A percentile compares a stretch with the other conserved stretches of the same genome.
Evolutionary conservation across 2,113 vertebrate genomes (phyloP).

Genomic region (Petrocephalus zakoni): DNA sequence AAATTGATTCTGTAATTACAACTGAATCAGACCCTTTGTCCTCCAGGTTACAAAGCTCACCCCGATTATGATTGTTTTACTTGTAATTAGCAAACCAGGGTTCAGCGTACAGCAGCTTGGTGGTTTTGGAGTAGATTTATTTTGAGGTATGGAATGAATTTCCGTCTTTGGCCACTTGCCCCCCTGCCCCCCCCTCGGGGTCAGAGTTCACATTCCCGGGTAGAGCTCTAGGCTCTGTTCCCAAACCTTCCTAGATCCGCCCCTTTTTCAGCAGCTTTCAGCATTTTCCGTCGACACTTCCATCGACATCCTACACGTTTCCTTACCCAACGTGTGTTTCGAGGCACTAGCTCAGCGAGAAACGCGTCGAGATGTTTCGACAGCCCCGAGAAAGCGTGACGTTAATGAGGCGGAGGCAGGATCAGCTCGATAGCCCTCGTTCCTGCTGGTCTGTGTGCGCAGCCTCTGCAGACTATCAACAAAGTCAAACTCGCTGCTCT

Average conservation of each 20-base stretch:
- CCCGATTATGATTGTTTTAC: not conserved
- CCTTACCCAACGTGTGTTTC: not conserved
- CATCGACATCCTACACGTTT: not conserved
- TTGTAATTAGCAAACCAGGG: not conserved
- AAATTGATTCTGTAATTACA: constrained; percentile 7
- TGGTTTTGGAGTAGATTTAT: constrained; percentile 27
- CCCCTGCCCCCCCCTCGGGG: constrained; percentile 28
- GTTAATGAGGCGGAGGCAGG: not conserved
- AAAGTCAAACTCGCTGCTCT: not conserved
- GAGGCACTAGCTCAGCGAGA: not conserved
- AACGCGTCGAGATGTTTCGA: not conserved
- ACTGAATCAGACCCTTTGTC: not conserved
- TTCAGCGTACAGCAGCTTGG: constrained; percentile 30
- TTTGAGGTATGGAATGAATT: constrained; percentile 47
- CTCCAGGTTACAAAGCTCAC: not conserved
- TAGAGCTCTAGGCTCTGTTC: constrained; percentile 66
- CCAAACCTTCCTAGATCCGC: constrained; percentile 61
- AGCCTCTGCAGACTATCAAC: not conserved
- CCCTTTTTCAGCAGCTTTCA: constrained; percentile 24
- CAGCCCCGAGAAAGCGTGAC: not conserved
- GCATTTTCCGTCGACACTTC: constrained; percentile 1
- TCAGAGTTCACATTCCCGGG: constrained; percentile 62
- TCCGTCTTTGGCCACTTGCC: constrained; percentile 45
- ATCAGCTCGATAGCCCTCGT: not conserved
- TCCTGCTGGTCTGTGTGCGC: not conserved